These are phyloP conservation scores for Thinocorus orbignyianus DNA, from an alignment of 2,113 vertebrate species.

Conservation along the genomic window DNA sequence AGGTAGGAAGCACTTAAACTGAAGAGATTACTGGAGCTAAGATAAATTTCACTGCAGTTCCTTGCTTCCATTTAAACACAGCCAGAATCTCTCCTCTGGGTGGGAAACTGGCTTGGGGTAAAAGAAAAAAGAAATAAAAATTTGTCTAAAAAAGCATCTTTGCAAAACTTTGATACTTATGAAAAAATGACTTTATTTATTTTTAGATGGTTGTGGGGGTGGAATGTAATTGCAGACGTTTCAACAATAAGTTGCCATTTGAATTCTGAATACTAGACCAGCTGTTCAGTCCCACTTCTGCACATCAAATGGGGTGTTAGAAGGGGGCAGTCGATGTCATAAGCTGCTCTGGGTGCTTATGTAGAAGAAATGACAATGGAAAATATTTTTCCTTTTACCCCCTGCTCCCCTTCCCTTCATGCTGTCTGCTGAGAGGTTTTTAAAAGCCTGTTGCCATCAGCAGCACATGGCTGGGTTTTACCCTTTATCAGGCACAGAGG, in stretches of 20 bases:
- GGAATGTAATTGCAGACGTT: not conserved
- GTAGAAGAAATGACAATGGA: not conserved
- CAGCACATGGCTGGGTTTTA: slow-evolving; percentile 35
- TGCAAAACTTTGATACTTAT: not conserved
- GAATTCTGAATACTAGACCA: not conserved
- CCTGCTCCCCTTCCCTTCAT: slow-evolving; percentile 7
- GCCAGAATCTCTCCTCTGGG: not conserved
- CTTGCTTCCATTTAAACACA: not conserved
- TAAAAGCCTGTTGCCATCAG: slow-evolving; percentile 29
- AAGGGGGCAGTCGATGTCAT: slow-evolving; percentile 25
- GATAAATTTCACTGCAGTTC: not conserved
- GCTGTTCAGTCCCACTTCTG: not conserved
- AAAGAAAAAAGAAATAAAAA: not conserved
- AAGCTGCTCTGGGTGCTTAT: not conserved
- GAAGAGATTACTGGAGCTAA: not conserved
- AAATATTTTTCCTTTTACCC: slow-evolving; percentile 42
- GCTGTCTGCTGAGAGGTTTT: slow-evolving; percentile 48
- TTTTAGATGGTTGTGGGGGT: not conserved
- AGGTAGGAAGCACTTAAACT: not conserved
- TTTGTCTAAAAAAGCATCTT: not conserved
- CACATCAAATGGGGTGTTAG: not conserved
- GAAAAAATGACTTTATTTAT: not conserved
- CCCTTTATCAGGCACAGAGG: slow-evolving; percentile 49
- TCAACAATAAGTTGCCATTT: not conserved
- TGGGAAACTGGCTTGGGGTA: not conserved